Percentiles rank a stretch among this genome's conserved stretches.
Evolutionary conservation across 1,140 invertebrate genomes (phyloP).

Genomic region (Megathymus violae): DNA sequence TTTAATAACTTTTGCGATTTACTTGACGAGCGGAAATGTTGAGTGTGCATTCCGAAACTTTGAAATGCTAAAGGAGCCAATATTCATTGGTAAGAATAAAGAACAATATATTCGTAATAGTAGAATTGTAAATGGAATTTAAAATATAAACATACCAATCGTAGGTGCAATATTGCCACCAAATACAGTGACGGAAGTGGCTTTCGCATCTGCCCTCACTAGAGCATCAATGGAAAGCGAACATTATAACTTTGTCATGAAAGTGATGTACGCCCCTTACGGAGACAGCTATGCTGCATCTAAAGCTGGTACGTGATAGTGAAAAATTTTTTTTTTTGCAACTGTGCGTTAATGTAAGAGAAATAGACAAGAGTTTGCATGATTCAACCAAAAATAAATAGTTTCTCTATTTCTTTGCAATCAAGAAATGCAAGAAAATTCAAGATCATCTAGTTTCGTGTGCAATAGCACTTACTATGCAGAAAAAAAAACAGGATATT

Average conservation of each 20-base stretch:
- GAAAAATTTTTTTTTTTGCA: too few relatives aligned
- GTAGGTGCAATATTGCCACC: conserved; percentile 69
- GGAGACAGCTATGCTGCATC: conserved; percentile 74
- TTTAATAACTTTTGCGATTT: conserved; percentile 36
- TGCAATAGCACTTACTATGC: too few relatives aligned
- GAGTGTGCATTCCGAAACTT: conserved; percentile 58
- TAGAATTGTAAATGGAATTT: not conserved
- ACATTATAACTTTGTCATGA: conserved; percentile 61
- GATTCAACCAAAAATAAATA: too few relatives aligned
- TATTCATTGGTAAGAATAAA: conserved; percentile 61
- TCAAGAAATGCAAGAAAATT: too few relatives aligned
- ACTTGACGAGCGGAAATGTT: conserved; percentile 36
- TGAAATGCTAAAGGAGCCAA: conserved; percentile 55
- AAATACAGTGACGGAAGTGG: conserved; percentile 69
- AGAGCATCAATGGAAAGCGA: conserved; percentile 70
- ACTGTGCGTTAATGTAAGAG: too few relatives aligned
- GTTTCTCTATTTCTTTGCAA: too few relatives aligned
- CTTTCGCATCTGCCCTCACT: conserved; percentile 65
- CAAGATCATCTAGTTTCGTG: too few relatives aligned
- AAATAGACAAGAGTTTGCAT: too few relatives aligned
- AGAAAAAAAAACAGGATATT: too few relatives aligned
- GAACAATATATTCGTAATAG: conserved; percentile 1
- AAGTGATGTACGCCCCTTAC: conserved; percentile 54
- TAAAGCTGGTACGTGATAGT: conserved; percentile 58
- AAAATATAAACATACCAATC: conserved; percentile 12